These are phyloP conservation scores for Sebastiscus tertius DNA, from an alignment of 2,797 vertebrate species.

Conservation along the genomic window DNA sequence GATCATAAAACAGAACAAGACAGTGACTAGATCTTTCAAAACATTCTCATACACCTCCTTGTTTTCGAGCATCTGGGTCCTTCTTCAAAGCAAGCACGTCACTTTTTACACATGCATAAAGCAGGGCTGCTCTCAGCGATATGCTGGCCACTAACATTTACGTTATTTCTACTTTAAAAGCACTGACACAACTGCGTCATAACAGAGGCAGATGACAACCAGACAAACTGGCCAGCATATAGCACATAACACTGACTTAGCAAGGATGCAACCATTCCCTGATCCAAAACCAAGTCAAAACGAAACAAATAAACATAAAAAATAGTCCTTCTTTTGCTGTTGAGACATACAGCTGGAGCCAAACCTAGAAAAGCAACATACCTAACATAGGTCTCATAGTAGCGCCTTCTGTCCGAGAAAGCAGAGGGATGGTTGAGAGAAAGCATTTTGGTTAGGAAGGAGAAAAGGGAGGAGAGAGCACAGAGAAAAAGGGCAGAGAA, in stretches of 20 bases:
- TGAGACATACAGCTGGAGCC: conserved; percentile 55
- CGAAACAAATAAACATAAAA: conserved; percentile 30
- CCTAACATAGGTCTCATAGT: conserved; percentile 99
- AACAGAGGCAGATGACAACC: neutral
- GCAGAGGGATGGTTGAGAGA: conserved; percentile 83
- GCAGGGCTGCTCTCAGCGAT: conserved; percentile 55
- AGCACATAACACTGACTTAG: conserved; percentile 39
- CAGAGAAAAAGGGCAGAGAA: conserved; percentile 54
- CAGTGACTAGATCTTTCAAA: neutral
- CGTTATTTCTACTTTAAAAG: conserved; percentile 2
- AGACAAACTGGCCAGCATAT: conserved; percentile 55
- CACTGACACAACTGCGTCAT: conserved; percentile 12
- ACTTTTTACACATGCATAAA: conserved; percentile 73
- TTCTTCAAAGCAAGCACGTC: conserved; percentile 61
- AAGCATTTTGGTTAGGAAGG: conserved; percentile 83
- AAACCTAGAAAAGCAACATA: conserved; percentile 92
- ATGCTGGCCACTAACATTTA: conserved; percentile 57
- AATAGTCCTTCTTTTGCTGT: conserved; percentile 31
- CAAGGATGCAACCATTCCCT: conserved; percentile 60
- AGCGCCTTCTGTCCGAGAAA: conserved; percentile 95
- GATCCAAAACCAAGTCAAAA: conserved; percentile 51
- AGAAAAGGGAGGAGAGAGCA: conserved; percentile 70
- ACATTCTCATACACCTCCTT: conserved; percentile 25
- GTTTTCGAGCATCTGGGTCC: conserved; percentile 26
- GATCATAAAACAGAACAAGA: neutral